Base-by-base conservation (phyloP, 2,797 vertebrate genomes). In the Austrolebias charrua region DNA sequence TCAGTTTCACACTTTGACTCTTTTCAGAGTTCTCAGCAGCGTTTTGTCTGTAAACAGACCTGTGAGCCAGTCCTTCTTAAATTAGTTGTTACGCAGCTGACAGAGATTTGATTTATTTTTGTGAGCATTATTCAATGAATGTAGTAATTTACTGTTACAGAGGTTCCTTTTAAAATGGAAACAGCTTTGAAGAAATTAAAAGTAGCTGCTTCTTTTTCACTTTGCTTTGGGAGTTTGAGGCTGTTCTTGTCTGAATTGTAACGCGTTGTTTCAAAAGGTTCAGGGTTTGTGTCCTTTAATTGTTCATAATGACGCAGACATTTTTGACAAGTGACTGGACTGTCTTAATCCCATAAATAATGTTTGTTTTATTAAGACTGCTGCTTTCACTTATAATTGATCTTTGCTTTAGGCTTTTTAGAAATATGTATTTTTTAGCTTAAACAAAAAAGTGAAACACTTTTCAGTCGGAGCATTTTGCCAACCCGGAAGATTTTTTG, bases 21-120 rank as follows among this genome's bases (percentile, higher is more conserved):
- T 71, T 86, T 83, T 78, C 65, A 60, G 76, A 81, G 62, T 65
- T 20, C n/a, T n/a, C n/a, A n/a, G n/a, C n/a, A n/a, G n/a, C n/a
- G n/a, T n/a, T n/a, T 33, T 82, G 71, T 71, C 80, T 79, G 81
- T 88, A 88, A 89, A 88, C 76, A 72, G 81, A 66, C 71, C 86
- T 79, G 86, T 84, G 84, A 80, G 85, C 85, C 84, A 73, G 84
- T 88, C 73, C 73, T 69, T 86, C 71, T 84, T 84, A 79, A 88
- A 89, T 89, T 89, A 83, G 83, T 83, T 82, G 77, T 89, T 89
- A 85, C 85, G 86, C 86, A 86, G 88, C 85, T 75, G 78, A 86
- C 77, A 46, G 88, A 83, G 67, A 81, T 16, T 44, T 44, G 13
- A 15, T 44, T 44, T 4, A 16, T 46, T 46, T 84, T 67, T 66